These are phyloP conservation scores for Alcedo quadribrachys DNA, from an alignment of 2,797 vertebrate species.

Conservation along the genomic window DNA sequence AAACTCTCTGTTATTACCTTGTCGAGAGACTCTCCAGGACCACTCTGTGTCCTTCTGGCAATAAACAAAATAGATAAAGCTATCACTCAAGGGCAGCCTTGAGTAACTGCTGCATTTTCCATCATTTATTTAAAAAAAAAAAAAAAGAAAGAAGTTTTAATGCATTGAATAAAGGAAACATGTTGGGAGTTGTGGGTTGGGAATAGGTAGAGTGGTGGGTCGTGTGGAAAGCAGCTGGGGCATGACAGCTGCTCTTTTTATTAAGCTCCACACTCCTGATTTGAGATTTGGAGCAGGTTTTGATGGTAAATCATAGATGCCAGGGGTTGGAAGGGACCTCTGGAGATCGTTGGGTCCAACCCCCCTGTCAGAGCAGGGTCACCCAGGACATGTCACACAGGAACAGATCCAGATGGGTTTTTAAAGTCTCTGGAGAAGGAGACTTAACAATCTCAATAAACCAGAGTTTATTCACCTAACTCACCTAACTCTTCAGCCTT, in stretches of 20 bases:
- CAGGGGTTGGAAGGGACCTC: too few relatives aligned
- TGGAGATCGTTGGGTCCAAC: too few relatives aligned
- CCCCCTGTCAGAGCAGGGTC: too few relatives aligned
- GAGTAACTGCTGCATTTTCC: background rate
- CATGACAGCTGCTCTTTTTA: background rate
- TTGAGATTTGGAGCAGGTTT: background rate
- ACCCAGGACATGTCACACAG: too few relatives aligned
- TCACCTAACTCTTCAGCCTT: background rate
- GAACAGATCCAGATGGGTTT: too few relatives aligned
- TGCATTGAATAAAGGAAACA: background rate
- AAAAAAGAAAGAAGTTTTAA: slow-evolving; percentile 1
- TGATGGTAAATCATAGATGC: background rate
- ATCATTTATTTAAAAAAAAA: background rate
- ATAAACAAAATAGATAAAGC: slow-evolving; percentile 47
- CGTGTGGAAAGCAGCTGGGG: background rate
- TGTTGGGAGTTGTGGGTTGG: background rate
- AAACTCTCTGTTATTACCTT: slow-evolving; percentile 32
- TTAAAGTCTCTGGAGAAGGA: too few relatives aligned
- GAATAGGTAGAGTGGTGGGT: background rate
- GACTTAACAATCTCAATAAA: background rate
- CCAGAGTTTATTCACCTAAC: background rate
- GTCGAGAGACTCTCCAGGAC: background rate
- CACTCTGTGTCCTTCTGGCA: background rate
- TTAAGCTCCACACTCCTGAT: background rate
- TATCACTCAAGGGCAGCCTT: slow-evolving; percentile 42